phyloP scores from a whole-genome alignment of 1,140 invertebrate genomes.

The Trichonephila clavata region DNA sequence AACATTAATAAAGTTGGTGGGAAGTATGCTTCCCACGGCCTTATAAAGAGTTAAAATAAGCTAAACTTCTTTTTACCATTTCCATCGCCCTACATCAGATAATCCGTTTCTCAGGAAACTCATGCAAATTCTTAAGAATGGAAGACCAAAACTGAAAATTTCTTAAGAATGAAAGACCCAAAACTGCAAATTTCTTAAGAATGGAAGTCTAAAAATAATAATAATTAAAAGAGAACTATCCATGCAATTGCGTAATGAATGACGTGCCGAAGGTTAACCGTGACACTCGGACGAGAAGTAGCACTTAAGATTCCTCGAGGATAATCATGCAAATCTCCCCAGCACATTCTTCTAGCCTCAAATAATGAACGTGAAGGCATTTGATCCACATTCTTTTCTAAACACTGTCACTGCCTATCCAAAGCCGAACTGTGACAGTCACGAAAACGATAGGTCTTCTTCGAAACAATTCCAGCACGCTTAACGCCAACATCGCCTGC shows the following conservation, averaged over 20 bases:
- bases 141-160: not conserved
- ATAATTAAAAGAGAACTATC: not conserved
- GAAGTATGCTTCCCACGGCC: too few species aligned
- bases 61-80: too few species aligned
- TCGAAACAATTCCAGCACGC: not conserved
- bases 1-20: too few species aligned
- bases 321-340: slow-evolving; percentile 62
- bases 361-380: slow-evolving; percentile 39
- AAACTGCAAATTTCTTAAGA: not conserved
- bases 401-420: slow-evolving; percentile 48
- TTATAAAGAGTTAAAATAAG: too few species aligned
- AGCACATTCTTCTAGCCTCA: slow-evolving; percentile 1
- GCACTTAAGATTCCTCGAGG: slow-evolving; percentile 44
- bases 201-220: not conserved
- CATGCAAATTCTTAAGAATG: not conserved
- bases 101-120: not conserved
- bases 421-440: slow-evolving; percentile 45
- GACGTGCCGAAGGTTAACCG: slow-evolving; percentile 48
- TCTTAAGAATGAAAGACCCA: not conserved
- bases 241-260: slow-evolving; percentile 23
- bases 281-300: slow-evolving; percentile 44
- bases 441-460: slow-evolving; percentile 36
- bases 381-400: slow-evolving; percentile 61
- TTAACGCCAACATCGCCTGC: slow-evolving; percentile 4
- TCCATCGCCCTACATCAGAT: too few species aligned